These are phyloP conservation scores for Drosophila flavopinicola DNA, from an alignment of 2,888 invertebrate genomes.

Conservation along the genomic window DNA sequence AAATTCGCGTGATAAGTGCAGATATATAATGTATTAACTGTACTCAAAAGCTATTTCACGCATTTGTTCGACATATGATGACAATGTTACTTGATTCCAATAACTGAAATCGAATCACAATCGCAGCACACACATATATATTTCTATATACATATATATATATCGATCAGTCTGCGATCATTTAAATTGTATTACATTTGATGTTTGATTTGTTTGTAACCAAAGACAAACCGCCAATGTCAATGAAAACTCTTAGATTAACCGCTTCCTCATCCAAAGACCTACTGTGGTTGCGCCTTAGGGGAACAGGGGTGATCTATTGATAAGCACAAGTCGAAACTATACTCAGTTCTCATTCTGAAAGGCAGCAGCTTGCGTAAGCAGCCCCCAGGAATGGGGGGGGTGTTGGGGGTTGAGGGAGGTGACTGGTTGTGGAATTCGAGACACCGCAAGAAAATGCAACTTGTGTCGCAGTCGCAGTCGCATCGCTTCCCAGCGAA, in stretches of 20 bases:
- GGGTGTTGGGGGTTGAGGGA: neutral
- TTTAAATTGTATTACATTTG: conserved; percentile 21
- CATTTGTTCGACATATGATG: too few species aligned
- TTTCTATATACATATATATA: neutral
- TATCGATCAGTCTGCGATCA: neutral
- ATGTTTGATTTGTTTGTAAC: conserved; percentile 32
- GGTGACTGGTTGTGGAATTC: neutral
- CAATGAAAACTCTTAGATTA: conserved; percentile 13
- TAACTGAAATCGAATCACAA: neutral
- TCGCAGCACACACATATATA: neutral
- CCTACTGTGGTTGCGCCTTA: neutral
- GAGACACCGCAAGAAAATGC: conserved; percentile 42
- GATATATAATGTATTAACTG: too few species aligned
- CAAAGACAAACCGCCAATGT: conserved; percentile 66
- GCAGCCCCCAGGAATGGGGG: neutral
- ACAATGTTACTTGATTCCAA: neutral
- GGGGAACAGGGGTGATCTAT: neutral
- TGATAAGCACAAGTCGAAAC: conserved; percentile 7
- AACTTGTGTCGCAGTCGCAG: conserved; percentile 21
- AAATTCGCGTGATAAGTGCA: too few species aligned
- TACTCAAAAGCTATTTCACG: too few species aligned
- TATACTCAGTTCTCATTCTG: conserved; percentile 8
- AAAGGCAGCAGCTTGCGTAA: conserved; percentile 22
- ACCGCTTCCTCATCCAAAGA: conserved; percentile 29
- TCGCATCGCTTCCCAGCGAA: conserved; percentile 30